A percentile compares a stretch with the other conserved stretches of the same genome.
These are phyloP conservation scores for Philopedon plagiatum DNA, from an alignment of 2,888 invertebrate species.

Conservation along the genomic window DNA sequence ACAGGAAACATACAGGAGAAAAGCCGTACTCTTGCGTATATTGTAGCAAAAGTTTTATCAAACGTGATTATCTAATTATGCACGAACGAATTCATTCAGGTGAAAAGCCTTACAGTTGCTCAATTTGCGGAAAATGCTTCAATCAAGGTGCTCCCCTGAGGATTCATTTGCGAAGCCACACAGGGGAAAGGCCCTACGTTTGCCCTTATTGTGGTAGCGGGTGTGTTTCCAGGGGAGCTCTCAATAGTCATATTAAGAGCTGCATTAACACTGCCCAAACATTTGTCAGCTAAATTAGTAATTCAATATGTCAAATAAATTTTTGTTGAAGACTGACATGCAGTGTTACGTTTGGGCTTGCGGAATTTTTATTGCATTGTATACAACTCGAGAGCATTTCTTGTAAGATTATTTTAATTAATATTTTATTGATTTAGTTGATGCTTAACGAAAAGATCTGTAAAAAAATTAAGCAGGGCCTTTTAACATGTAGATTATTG, in stretches of 20 bases:
- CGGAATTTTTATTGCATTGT: too few relatives aligned
- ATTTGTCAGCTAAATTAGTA: conserved; percentile 63
- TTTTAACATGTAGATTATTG: too few relatives aligned
- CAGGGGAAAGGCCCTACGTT: conserved; percentile 74
- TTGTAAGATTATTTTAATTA: too few relatives aligned
- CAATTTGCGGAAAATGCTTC: conserved; percentile 76
- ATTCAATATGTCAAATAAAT: conserved; percentile 75
- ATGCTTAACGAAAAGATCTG: too few relatives aligned
- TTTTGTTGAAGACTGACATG: conserved; percentile 75
- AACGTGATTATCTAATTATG: conserved; percentile 70
- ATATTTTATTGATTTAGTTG: too few relatives aligned
- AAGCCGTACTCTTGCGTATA: conserved; percentile 63
- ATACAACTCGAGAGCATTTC: too few relatives aligned
- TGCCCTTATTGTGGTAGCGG: conserved; percentile 73
- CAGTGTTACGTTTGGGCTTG: conserved; percentile 71
- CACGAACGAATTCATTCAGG: conserved; percentile 76
- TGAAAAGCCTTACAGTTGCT: conserved; percentile 75
- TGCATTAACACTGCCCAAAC: conserved; percentile 54
- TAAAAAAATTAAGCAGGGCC: too few relatives aligned
- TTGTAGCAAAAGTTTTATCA: conserved; percentile 64
- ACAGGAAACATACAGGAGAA: conserved; percentile 63
- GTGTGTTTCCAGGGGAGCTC: conserved; percentile 74
- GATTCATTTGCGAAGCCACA: conserved; percentile 75
- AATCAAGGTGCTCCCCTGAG: conserved; percentile 75
- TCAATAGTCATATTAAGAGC: conserved; percentile 74